Conservation (phyloP, 2,888 invertebrate species). For the Cremastinae sp. region DNA sequence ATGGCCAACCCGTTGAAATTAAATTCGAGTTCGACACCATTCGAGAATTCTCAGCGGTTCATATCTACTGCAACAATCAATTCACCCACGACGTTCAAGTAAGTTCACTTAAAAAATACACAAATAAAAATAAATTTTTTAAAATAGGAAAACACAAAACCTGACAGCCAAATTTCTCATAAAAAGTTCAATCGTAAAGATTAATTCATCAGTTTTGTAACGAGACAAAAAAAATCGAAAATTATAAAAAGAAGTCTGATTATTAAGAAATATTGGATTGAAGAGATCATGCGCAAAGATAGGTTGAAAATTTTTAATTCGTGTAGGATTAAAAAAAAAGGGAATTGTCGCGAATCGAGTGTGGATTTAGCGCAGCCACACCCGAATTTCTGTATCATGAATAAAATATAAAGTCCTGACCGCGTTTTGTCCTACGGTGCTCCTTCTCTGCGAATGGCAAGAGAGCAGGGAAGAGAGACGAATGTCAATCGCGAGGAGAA, state of each 20-base stretch:
- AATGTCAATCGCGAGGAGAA: slow-evolving; percentile 46
- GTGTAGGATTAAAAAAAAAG: no score
- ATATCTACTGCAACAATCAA: slow-evolving; percentile 92
- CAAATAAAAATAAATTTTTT: background rate
- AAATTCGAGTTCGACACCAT: slow-evolving; percentile 92
- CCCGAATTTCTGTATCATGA: no score
- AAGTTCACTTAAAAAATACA: slow-evolving; percentile 44
- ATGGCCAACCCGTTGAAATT: slow-evolving; percentile 84
- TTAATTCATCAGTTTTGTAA: no score
- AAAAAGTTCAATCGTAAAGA: background rate
- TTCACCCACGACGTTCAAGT: slow-evolving; percentile 91
- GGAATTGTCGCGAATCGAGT: no score
- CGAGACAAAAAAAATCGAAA: no score
- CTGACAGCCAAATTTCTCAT: background rate
- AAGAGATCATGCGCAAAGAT: no score
- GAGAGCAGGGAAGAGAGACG: slow-evolving; percentile 19
- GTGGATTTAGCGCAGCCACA: no score
- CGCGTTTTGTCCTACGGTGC: no score
- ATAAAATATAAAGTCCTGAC: no score
- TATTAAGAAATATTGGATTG: no score
- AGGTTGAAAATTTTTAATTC: no score
- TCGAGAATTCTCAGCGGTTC: slow-evolving; percentile 91
- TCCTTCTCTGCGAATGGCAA: background rate
- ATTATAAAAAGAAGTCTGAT: no score
- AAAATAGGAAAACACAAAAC: background rate